Conservation (phyloP, 2,113 vertebrate genomes). For the Sialia sialis region DNA sequence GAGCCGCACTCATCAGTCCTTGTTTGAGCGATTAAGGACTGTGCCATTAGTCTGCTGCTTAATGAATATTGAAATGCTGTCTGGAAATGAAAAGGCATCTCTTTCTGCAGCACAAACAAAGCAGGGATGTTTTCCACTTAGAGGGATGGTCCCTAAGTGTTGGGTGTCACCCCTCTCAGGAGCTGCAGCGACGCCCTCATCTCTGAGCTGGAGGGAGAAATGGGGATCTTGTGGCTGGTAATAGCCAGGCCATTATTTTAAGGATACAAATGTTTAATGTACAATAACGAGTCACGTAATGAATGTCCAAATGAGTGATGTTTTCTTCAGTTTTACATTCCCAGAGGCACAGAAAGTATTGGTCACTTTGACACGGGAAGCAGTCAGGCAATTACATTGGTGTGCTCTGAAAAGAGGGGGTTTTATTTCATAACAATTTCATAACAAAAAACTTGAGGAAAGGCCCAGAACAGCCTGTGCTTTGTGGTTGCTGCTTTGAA, state of each 20-base stretch:
- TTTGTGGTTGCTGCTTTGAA: background rate
- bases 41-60: background rate
- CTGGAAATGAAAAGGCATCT: background rate
- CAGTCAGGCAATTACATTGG: constrained; percentile 23
- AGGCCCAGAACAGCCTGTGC: background rate
- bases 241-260: constrained; percentile 20
- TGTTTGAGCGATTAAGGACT: background rate
- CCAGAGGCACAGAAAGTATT: constrained; percentile 37
- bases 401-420: background rate
- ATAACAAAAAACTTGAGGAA: background rate
- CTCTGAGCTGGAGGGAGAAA: constrained; percentile 14
- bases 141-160: background rate
- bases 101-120: background rate
- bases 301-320: constrained; percentile 44
- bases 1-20: background rate
- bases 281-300: constrained; percentile 26
- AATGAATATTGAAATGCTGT: constrained; percentile 10
- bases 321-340: constrained; percentile 17
- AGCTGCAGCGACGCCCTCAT: background rate
- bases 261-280: constrained; percentile 54
- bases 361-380: constrained; percentile 37
- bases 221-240: constrained; percentile 20
- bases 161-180: background rate
- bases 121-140: background rate
- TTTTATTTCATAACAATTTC: background rate